phyloP scores from a whole-genome alignment of 53 echinoderm and acorn worm genomes.

The Patiria pectinifera region DNA sequence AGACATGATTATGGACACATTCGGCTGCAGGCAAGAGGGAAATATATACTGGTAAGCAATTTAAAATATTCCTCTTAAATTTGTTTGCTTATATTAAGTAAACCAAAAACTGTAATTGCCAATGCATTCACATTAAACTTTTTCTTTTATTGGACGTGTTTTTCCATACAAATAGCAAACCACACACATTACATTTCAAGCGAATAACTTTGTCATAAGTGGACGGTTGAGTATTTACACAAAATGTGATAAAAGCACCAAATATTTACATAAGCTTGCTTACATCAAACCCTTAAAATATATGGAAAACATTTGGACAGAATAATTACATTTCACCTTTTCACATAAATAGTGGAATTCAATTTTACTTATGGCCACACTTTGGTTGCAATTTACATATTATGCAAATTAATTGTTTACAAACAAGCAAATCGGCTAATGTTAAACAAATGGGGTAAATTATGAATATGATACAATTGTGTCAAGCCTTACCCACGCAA shows the following conservation, averaged over 20 bases:
- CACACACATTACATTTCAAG: conserved; percentile 28
- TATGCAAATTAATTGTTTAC: not conserved
- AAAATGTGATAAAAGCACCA: conserved; percentile 1
- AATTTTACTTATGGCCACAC: not conserved
- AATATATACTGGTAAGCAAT: too few relatives aligned
- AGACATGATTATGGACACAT: not conserved
- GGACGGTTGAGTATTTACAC: conserved; percentile 13
- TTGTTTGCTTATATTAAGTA: not conserved
- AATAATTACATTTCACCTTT: not conserved
- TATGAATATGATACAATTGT: too few relatives aligned
- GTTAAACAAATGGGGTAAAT: not conserved
- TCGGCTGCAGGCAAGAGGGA: too few relatives aligned
- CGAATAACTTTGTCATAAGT: not conserved
- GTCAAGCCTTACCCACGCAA: too few relatives aligned
- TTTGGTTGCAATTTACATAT: not conserved
- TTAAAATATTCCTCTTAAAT: not conserved
- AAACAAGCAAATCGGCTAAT: not conserved
- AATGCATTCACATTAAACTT: not conserved
- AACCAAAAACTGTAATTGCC: not conserved
- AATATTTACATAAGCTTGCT: conserved; percentile 28
- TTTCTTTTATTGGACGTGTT: not conserved
- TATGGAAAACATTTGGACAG: conserved; percentile 6
- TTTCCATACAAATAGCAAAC: not conserved
- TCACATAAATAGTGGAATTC: not conserved
- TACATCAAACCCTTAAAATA: not conserved